Conservation (phyloP, 2,113 vertebrate genomes). For the Isichthys henryi region DNA sequence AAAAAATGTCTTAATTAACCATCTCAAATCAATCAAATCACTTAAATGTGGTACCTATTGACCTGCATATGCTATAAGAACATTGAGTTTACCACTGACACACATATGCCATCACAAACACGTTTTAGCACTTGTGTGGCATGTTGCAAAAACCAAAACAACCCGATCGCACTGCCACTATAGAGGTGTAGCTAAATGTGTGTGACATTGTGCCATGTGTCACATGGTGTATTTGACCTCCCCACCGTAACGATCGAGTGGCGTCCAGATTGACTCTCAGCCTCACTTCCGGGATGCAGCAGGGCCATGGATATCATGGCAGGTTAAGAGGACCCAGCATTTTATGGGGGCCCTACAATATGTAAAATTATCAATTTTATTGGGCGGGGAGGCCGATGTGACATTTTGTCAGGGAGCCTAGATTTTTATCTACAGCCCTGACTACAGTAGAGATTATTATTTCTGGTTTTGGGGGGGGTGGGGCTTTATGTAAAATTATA, state of each 20-base stretch:
- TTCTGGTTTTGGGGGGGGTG: neutral
- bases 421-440: neutral
- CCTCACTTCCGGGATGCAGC: neutral
- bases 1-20: neutral
- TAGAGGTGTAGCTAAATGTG: neutral
- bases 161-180: neutral
- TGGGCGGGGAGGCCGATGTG: neutral
- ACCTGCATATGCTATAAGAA: neutral
- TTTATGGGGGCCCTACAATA: neutral
- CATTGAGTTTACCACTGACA: neutral
- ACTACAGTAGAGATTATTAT: neutral
- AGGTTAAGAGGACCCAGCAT: neutral
- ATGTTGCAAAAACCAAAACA: neutral
- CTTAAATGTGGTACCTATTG: neutral
- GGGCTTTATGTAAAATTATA: neutral
- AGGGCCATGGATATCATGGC: neutral
- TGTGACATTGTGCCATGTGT: neutral
- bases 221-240: neutral
- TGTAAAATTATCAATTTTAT: neutral
- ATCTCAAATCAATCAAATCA: neutral
- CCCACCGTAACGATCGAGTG: neutral
- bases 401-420: neutral
- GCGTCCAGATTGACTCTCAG: neutral
- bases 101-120: neutral
- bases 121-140: too few species aligned